Percentiles rank a stretch among this genome's conserved stretches.
phyloP scores from a whole-genome alignment of 2,113 vertebrate genomes.

The Gopherus evgoodei region DNA sequence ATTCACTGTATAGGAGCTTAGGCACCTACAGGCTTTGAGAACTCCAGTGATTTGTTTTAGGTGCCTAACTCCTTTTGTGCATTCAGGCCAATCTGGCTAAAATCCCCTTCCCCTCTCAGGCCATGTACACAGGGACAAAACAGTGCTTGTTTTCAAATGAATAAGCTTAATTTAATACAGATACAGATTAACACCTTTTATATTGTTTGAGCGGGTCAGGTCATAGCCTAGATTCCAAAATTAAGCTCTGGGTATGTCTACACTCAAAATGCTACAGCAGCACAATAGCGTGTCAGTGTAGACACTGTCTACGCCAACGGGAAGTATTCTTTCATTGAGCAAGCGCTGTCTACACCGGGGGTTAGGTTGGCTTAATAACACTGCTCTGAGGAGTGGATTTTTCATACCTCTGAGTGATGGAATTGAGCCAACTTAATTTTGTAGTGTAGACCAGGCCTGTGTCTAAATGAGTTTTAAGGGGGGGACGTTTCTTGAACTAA shows the following conservation, averaged over 20 bases:
- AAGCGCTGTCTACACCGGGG: not conserved
- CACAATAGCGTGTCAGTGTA: not conserved
- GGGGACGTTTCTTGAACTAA: too few species aligned
- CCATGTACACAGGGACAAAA: slow-evolving; percentile 4
- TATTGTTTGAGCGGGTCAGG: not conserved
- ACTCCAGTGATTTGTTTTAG: not conserved
- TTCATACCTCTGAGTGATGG: not conserved
- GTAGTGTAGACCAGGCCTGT: not conserved
- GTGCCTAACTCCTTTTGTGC: not conserved
- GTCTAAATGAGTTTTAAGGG: not conserved
- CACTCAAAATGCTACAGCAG: not conserved
- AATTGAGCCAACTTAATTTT: not conserved
- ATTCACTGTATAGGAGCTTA: not conserved
- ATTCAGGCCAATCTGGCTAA: not conserved
- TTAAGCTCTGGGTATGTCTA: not conserved
- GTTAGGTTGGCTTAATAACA: not conserved
- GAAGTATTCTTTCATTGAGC: not conserved
- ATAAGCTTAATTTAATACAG: slow-evolving; percentile 20
- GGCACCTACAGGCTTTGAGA: not conserved
- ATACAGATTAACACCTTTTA: not conserved
- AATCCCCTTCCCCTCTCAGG: not conserved
- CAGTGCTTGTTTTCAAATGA: slow-evolving; percentile 8
- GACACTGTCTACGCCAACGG: not conserved
- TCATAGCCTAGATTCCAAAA: not conserved
- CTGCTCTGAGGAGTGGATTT: not conserved